A percentile compares a stretch with the other conserved stretches of the same genome.
These are phyloP conservation scores for Hydrolagus colliei DNA, from an alignment of 2,797 vertebrate species.

Conservation along the genomic window DNA sequence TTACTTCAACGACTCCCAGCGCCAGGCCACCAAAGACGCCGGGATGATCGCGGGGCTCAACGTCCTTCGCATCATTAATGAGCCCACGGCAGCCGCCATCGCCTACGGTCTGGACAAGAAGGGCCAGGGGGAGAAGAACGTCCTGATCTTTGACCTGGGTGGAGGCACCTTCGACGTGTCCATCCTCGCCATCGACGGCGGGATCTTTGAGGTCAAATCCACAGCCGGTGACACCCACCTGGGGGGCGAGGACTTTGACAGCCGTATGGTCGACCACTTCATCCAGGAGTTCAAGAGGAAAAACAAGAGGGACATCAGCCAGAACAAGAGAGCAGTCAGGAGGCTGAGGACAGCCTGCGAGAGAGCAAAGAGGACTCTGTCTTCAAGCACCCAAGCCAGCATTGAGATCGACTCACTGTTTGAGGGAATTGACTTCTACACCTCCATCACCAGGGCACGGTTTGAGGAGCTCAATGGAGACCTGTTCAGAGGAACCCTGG, in stretches of 20 bases:
- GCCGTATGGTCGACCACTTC: constrained; percentile 22
- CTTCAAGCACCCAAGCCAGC: constrained; percentile 22
- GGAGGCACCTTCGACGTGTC: constrained; percentile 18
- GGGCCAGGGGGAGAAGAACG: too few species aligned
- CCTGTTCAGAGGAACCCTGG: constrained; percentile 27
- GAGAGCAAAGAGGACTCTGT: constrained; percentile 24
- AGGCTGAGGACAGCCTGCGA: constrained; percentile 27
- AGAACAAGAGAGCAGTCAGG: constrained; percentile 25
- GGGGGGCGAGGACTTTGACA: constrained; percentile 31
- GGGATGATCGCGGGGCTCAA: too few species aligned
- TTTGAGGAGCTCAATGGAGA: constrained; percentile 27
- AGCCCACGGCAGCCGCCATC: too few species aligned
- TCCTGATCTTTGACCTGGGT: too few species aligned
- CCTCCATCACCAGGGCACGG: constrained; percentile 27
- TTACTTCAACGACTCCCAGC: constrained; percentile 32
- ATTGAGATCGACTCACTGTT: constrained; percentile 29
- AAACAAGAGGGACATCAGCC: constrained; percentile 17
- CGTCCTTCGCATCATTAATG: too few species aligned
- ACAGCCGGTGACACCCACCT: neutral
- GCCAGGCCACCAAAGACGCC: too few species aligned
- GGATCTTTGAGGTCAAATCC: constrained; percentile 27
- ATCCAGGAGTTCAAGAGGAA: constrained; percentile 26
- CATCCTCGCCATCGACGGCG: neutral
- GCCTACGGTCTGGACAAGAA: too few species aligned
- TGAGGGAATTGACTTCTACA: constrained; percentile 30